Evolutionary conservation across 2,113 vertebrate genomes (phyloP), one percentile per base, ranked within the genome.

Genomic region (Myotis brandtii): DNA sequence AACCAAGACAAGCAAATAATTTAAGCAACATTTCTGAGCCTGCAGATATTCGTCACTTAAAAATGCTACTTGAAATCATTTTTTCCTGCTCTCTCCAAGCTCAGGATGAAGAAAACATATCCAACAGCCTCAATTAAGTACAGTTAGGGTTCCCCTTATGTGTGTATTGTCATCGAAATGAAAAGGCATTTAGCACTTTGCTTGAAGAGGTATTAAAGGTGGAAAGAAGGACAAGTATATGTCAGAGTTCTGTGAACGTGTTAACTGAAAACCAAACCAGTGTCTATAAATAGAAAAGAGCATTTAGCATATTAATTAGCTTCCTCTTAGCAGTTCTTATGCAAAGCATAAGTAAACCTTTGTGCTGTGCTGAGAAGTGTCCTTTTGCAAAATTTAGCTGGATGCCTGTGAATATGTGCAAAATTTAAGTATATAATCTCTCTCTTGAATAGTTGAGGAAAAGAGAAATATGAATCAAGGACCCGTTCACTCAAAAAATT

Each of bases 231-330:
- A 56, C 66, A 90, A 25, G 6, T 52, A n/a, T 20, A 2, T 72
- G n/a, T 91, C 73, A 59, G 21, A 54, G 62, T 88, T 86, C 30
- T 79, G 0, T 43, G 13, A 20, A 52, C 37, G 0, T 62, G 25
- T 43, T 85, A 77, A 62, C 85, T 30, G 50, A 72, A 95, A 94
- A 83, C 18, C 3, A 48, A 76, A 66, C 79, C 46, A 50, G 64
- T 50, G n/a, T 75, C 48, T 86, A 34, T 34, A 92, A 84, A 66
- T 76, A 79, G 56, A 46, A 88, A 84, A 9, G 20, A 70, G 40
- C 66, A 88, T 70, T 93, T 88, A 89, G 87, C 59, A 64, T 88
- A 77, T 97, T 88, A 69, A 93, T 62, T 62, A 72, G 9, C 43
- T 75, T 75, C 40, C 73, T 89, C 52, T 87, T 92, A 23, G 52